These are phyloP conservation scores for Urophycis tenuis DNA, from an alignment of 2,797 vertebrate genomes.

Conservation along the genomic window DNA sequence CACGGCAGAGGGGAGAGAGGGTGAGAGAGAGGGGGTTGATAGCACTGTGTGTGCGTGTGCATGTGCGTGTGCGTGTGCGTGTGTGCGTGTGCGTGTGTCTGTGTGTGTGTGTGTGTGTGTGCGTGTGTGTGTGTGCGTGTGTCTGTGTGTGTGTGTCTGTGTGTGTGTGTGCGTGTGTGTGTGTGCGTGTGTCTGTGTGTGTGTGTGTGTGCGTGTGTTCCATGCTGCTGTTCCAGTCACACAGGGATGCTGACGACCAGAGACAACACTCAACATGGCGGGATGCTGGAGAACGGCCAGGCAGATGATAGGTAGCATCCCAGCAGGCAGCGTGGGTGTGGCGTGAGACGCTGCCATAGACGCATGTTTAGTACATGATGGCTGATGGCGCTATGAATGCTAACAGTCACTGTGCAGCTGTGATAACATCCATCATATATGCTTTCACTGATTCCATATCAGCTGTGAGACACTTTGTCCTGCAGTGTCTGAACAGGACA, in stretches of 20 bases:
- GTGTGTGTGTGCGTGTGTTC: neutral
- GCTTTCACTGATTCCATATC: no score
- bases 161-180: neutral
- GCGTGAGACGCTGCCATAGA: neutral
- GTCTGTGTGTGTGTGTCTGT: constrained; percentile 2
- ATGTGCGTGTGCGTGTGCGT: neutral
- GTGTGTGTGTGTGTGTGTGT: neutral
- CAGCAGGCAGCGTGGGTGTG: neutral
- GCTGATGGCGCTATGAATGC: neutral
- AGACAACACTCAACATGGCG: neutral
- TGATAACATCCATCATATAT: no score
- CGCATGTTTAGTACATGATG: no score
- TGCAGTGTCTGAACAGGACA: no score
- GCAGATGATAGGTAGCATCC: neutral
- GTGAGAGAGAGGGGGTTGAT: neutral
- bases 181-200: neutral
- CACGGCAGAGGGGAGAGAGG: neutral
- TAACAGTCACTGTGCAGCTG: neutral
- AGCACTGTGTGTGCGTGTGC: constrained; percentile 2
- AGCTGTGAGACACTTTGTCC: no score
- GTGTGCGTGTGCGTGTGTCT: neutral
- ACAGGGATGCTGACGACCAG: neutral
- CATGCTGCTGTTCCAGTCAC: neutral
- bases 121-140: neutral
- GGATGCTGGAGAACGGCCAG: neutral